Percentiles rank a stretch among this genome's conserved stretches.
These are phyloP conservation scores for Pterobdella sp. DNA, from an alignment of 2,888 invertebrate genomes.

Conservation along the genomic window DNA sequence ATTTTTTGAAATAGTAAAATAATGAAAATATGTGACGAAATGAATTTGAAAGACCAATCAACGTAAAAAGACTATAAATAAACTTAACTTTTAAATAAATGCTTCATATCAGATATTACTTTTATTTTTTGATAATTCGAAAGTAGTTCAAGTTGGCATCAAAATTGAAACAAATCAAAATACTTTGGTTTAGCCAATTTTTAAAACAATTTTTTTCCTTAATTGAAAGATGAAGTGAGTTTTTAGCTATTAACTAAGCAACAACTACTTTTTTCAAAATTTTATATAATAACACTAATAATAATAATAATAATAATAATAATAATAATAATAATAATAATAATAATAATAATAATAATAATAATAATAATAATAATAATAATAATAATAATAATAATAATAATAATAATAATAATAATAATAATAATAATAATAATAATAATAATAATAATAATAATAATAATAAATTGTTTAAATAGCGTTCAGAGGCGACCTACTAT, in stretches of 20 bases:
- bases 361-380: conserved; percentile 1
- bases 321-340: conserved; percentile 9
- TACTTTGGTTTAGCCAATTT: too few species aligned
- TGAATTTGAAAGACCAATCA: neutral
- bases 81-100: too few species aligned
- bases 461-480: too few species aligned
- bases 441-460: conserved; percentile 7
- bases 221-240: too few species aligned
- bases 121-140: too few species aligned
- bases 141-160: too few species aligned
- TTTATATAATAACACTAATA: neutral
- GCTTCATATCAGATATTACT: too few species aligned
- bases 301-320: neutral
- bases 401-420: conserved; percentile 2
- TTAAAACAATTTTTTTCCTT: too few species aligned
- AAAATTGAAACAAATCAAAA: too few species aligned
- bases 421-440: conserved; percentile 8
- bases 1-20: conserved; percentile 1
- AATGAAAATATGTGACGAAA: conserved; percentile 12
- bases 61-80: too few species aligned
- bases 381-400: neutral
- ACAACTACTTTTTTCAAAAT: neutral
- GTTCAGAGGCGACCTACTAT: too few species aligned
- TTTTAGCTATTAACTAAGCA: too few species aligned
- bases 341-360: neutral